Conservation (phyloP, 2,888 invertebrate genomes). For the Drosophila tanythrix region DNA sequence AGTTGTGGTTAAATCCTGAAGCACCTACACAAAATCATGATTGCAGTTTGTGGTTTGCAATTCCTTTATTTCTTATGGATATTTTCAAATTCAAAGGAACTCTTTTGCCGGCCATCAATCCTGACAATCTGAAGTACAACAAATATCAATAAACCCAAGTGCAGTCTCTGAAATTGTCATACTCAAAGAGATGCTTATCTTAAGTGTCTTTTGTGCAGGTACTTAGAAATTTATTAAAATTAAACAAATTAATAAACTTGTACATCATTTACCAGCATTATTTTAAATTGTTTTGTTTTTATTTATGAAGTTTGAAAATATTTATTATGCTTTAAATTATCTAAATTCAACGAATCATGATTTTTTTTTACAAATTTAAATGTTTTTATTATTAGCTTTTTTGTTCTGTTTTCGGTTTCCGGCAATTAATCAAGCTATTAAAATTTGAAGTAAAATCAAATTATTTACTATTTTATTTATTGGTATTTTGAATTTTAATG, state of each 20-base stretch:
- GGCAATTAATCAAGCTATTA: neutral
- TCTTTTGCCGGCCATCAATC: neutral
- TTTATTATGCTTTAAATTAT: neutral
- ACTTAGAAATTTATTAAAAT: neutral
- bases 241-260: neutral
- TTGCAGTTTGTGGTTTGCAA: neutral
- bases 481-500: neutral
- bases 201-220: neutral
- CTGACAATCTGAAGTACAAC: neutral
- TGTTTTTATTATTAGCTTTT: neutral
- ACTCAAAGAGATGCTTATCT: neutral
- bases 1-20: slow-evolving; percentile 25
- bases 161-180: neutral
- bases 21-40: slow-evolving; percentile 47
- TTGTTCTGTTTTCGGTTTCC: neutral
- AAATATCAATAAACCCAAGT: neutral
- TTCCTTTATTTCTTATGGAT: neutral
- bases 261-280: neutral
- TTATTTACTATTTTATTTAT: neutral
- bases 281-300: neutral
- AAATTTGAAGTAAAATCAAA: neutral
- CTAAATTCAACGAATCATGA: neutral
- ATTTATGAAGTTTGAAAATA: too few species aligned
- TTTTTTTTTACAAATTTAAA: neutral
- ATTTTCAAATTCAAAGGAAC: neutral